Evolutionary conservation across 2,797 vertebrate species (phyloP).

Genomic region (Anisognathus igniventris): DNA sequence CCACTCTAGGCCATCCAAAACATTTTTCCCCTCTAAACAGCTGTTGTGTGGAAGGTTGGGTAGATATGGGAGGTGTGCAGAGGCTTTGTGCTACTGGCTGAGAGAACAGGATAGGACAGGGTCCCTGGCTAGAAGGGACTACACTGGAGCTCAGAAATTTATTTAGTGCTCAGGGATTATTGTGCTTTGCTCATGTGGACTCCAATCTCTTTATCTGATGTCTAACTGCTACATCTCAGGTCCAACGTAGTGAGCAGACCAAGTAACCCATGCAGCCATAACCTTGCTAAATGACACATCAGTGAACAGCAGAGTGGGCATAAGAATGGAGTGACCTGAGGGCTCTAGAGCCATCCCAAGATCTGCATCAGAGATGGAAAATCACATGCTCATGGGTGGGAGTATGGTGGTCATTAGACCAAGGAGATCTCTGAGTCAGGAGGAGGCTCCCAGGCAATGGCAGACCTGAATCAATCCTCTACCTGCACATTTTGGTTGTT

Average conservation of each 20-base stretch:
- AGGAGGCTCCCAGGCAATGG: not conserved
- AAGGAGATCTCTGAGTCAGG: not conserved
- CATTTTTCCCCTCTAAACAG: accelerated
- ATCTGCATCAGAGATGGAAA: not conserved
- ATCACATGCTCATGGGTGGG: not conserved
- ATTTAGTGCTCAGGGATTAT: not conserved
- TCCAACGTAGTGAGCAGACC: accelerated
- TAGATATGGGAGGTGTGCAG: not conserved
- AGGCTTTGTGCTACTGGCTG: not conserved
- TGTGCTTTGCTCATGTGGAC: not conserved
- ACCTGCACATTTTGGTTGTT: conserved; percentile 94
- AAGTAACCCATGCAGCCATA: not conserved
- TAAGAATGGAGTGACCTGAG: not conserved
- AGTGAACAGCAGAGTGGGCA: not conserved
- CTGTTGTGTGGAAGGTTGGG: not conserved
- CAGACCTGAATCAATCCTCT: not conserved
- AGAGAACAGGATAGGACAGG: not conserved
- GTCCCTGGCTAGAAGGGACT: not conserved
- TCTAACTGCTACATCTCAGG: not conserved
- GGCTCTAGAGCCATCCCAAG: not conserved
- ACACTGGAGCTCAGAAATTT: not conserved
- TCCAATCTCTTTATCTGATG: not conserved
- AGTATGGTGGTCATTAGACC: not conserved
- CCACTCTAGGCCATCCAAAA: not conserved
- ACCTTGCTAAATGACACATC: not conserved